Conservation (phyloP, 1,140 invertebrate species). For the Drosophila lacteicornis region DNA sequence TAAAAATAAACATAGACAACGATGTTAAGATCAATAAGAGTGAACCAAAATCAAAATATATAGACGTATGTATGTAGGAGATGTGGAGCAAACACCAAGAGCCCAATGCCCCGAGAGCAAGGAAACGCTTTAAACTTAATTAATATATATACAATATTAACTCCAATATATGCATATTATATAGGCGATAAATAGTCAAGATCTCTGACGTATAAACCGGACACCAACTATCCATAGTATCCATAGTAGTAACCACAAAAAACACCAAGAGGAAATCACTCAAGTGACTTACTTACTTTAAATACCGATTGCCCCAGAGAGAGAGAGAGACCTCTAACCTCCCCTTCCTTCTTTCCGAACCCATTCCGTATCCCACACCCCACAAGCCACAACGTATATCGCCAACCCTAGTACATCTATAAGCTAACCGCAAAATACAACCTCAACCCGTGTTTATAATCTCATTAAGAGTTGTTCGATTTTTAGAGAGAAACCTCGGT, state of each 20-base stretch:
- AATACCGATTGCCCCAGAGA: conserved; percentile 9
- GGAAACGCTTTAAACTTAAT: conserved; percentile 49
- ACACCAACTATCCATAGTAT: conserved; percentile 40
- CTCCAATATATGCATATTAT: conserved; percentile 26
- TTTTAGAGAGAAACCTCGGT: conserved; percentile 26
- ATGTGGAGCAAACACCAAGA: conserved; percentile 19
- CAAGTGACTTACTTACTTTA: conserved; percentile 41
- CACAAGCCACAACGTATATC: not conserved
- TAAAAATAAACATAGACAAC: conserved; percentile 18
- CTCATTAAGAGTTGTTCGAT: conserved; percentile 31
- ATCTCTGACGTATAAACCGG: conserved; percentile 19
- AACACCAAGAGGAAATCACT: conserved; percentile 28
- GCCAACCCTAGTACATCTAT: conserved; percentile 15
- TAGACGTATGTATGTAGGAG: conserved; percentile 9
- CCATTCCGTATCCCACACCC: not conserved
- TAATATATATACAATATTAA: conserved; percentile 22
- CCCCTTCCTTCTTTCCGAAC: not conserved
- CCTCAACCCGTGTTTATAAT: conserved; percentile 27
- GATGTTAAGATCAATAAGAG: conserved; percentile 35
- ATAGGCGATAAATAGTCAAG: conserved; percentile 9
- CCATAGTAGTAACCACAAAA: conserved; percentile 8
- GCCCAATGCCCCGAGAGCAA: conserved; percentile 11
- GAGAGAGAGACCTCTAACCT: conserved; percentile 18
- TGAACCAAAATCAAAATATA: conserved; percentile 45
- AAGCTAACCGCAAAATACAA: conserved; percentile 15